Percentiles rank a stretch among this genome's conserved stretches.
Evolutionary conservation across 2,888 invertebrate genomes (phyloP).

Genomic region (Hirtodrosophila duncani): DNA sequence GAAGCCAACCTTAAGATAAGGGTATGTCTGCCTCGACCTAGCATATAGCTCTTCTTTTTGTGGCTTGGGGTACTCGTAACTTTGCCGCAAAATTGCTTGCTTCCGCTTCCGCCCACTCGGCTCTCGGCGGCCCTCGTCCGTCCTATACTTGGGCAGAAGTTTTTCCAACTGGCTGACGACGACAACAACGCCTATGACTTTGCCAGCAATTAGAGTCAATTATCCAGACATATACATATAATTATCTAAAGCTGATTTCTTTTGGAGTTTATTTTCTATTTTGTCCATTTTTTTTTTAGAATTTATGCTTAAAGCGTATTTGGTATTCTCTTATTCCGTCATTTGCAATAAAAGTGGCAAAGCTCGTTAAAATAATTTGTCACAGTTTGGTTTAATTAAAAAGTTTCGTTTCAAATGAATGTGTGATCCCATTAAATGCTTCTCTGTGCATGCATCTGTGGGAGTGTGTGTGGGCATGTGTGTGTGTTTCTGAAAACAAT

Average conservation of each 20-base stretch:
- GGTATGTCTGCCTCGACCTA: no score
- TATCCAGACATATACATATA: conserved; percentile 75
- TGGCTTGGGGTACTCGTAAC: conserved; percentile 63
- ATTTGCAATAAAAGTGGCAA: conserved; percentile 33
- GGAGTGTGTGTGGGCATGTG: neutral
- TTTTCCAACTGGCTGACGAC: conserved; percentile 38
- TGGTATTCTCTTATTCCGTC: conserved; percentile 35
- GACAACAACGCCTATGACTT: conserved; percentile 31
- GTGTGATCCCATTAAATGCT: conserved; percentile 41
- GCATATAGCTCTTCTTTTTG: conserved; percentile 8
- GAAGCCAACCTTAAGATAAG: no score
- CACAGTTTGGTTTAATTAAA: conserved; percentile 63
- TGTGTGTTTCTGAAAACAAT: conserved; percentile 49
- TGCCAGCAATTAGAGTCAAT: conserved; percentile 76
- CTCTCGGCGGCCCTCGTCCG: conserved; percentile 38
- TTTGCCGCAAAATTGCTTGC: conserved; percentile 75
- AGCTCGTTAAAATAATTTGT: conserved; percentile 68
- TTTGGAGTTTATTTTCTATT: conserved; percentile 3
- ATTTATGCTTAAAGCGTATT: conserved; percentile 33
- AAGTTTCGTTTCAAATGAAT: conserved; percentile 55
- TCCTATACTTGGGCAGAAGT: conserved; percentile 59
- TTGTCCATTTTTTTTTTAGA: conserved; percentile 12
- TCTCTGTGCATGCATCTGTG: conserved; percentile 15
- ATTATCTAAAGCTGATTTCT: conserved; percentile 71
- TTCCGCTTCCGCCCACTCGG: conserved; percentile 72